A percentile compares a stretch with the other conserved stretches of the same genome.
phyloP scores from a whole-genome alignment of 2,113 vertebrate genomes.

The Ivindomyrus marchei region DNA sequence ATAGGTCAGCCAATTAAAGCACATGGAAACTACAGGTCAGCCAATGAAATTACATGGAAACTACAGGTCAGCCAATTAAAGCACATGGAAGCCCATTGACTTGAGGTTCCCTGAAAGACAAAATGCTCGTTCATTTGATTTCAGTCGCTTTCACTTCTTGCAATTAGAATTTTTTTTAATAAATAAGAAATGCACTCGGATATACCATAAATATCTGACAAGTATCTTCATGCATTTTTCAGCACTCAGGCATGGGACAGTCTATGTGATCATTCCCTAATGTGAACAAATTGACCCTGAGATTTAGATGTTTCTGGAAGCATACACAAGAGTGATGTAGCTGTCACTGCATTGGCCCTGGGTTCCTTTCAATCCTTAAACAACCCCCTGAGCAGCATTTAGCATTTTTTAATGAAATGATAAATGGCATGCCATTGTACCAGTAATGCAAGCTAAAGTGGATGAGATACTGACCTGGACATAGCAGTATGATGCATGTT shows the following conservation, averaged over 20 bases:
- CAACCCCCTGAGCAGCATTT: neutral
- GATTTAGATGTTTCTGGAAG: neutral
- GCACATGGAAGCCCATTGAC: neutral
- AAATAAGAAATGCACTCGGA: neutral
- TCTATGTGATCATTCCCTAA: neutral
- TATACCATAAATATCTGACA: neutral
- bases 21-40: too few species aligned
- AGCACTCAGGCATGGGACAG: neutral
- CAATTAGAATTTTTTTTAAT: neutral
- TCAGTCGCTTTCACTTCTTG: neutral
- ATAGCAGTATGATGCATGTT: neutral
- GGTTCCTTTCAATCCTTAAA: neutral
- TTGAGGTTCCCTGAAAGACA: neutral
- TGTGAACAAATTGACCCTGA: neutral
- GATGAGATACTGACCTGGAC: neutral
- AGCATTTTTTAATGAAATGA: neutral
- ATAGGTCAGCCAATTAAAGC: neutral
- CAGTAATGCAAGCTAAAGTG: neutral
- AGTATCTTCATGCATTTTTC: neutral
- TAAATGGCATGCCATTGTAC: neutral
- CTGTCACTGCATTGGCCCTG: neutral
- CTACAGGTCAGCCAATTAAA: neutral
- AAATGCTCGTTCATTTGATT: neutral
- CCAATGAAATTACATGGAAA: too few species aligned
- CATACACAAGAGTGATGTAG: neutral